Percentiles rank a stretch among this genome's conserved stretches.
phyloP scores from a whole-genome alignment of 2,888 invertebrate species.

The Nemotelus pantherinus region DNA sequence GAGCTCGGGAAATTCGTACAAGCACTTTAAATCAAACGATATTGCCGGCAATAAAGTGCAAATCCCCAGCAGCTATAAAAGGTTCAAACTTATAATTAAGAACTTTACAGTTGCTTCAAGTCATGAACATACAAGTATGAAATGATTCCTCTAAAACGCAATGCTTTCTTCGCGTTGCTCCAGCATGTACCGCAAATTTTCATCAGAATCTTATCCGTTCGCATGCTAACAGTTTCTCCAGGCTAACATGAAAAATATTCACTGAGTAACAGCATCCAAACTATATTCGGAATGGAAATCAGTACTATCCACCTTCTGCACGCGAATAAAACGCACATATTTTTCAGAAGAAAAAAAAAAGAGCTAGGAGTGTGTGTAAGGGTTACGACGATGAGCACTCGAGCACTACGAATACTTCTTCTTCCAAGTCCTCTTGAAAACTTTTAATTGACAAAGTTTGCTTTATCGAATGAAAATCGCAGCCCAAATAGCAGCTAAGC shows the following conservation, averaged over 20 bases:
- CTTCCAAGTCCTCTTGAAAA: background rate
- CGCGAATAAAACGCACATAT: background rate
- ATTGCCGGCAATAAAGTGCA: background rate
- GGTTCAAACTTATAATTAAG: slow-evolving; percentile 19
- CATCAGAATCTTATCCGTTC: background rate
- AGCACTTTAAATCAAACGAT: background rate
- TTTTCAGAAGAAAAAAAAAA: background rate
- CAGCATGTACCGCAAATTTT: background rate
- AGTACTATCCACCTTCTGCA: background rate
- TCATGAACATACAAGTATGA: too few relatives aligned
- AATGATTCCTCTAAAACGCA: background rate
- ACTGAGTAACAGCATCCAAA: background rate
- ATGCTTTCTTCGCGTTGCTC: background rate
- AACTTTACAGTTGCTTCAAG: background rate
- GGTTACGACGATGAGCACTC: background rate
- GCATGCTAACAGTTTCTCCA: background rate
- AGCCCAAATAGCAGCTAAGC: background rate
- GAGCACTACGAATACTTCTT: background rate
- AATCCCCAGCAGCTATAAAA: background rate
- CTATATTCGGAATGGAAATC: background rate
- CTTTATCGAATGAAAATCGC: slow-evolving; percentile 5
- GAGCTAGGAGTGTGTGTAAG: background rate
- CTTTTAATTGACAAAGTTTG: slow-evolving; percentile 24
- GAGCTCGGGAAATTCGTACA: too few relatives aligned
- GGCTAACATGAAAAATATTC: background rate